A percentile compares a stretch with the other conserved stretches of the same genome.
These are phyloP conservation scores for Pyrgus malvae DNA, from an alignment of 2,888 invertebrate genomes.

Conservation along the genomic window DNA sequence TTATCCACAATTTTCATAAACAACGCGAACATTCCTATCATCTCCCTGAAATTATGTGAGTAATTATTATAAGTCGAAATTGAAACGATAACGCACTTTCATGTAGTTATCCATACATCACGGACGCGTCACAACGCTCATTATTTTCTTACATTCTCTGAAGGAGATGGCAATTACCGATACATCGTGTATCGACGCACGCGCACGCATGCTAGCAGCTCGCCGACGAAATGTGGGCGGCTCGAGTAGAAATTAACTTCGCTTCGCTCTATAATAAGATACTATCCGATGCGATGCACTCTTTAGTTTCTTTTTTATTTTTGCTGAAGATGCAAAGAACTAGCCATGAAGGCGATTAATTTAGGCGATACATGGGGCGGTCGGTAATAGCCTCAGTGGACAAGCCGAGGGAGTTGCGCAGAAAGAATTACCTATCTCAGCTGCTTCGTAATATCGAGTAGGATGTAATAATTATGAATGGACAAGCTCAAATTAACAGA, in stretches of 20 bases:
- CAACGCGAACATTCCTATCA: neutral
- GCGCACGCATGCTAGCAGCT: conserved; percentile 39
- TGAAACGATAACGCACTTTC: conserved; percentile 16
- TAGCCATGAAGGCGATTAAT: conserved; percentile 18
- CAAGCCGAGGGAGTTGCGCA: neutral
- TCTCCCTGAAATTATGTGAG: too few species aligned
- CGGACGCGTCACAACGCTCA: conserved; percentile 33
- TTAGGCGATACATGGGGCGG: conserved; percentile 13
- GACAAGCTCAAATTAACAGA: neutral
- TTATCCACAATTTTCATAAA: conserved; percentile 29
- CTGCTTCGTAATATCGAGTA: neutral
- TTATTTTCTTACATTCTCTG: conserved; percentile 35
- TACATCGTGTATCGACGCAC: conserved; percentile 46
- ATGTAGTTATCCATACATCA: conserved; percentile 31
- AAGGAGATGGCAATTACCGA: conserved; percentile 66
- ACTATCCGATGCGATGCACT: conserved; percentile 40
- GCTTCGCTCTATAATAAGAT: conserved; percentile 38
- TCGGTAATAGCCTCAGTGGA: conserved; percentile 2
- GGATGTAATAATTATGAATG: conserved; percentile 3
- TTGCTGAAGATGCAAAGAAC: conserved; percentile 21
- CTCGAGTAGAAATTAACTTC: conserved; percentile 48
- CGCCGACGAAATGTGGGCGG: conserved; percentile 59
- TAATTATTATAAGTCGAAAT: conserved; percentile 12
- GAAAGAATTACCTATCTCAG: conserved; percentile 4
- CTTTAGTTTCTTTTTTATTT: conserved; percentile 15